A percentile compares a stretch with the other conserved stretches of the same genome.
Conservation (phyloP, 2,797 vertebrate genomes). For the Neosilurus hyrtlii region DNA sequence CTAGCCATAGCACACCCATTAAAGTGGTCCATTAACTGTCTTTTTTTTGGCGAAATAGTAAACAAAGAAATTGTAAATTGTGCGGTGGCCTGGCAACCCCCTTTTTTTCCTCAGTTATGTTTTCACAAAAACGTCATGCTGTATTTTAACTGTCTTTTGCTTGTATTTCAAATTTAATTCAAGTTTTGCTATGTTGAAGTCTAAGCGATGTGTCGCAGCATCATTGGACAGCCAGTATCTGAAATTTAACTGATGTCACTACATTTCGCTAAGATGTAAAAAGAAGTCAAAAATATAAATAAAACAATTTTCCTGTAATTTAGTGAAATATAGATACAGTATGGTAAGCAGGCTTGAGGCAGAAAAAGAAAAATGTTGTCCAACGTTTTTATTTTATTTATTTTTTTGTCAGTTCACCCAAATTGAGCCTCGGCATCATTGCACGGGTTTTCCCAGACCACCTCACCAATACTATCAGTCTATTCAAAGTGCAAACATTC, state of each 20-base stretch:
- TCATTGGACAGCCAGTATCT: neutral
- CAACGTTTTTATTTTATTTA: neutral
- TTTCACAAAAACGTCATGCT: neutral
- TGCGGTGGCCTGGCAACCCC: conserved; percentile 1
- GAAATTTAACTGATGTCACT: neutral
- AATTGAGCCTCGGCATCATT: neutral
- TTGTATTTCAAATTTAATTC: neutral
- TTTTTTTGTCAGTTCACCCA: neutral
- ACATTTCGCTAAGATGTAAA: neutral
- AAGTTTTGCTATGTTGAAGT: neutral
- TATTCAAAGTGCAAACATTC: conserved; percentile 47
- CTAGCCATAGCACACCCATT: conserved; percentile 14
- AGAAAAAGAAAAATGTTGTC: no score
- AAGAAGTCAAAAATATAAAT: neutral
- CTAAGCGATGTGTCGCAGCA: neutral
- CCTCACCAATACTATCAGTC: conserved; percentile 22
- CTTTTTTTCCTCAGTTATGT: neutral
- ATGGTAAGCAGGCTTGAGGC: neutral
- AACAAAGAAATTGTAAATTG: conserved; percentile 33
- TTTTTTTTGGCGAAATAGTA: conserved; percentile 33
- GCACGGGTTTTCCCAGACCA: neutral
- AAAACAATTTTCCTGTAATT: neutral
- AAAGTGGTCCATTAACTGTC: conserved; percentile 30
- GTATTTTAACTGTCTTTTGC: neutral
- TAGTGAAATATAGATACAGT: neutral